Base-by-base conservation (phyloP, 1,140 invertebrate species). In the Paralvinella palmiformis region DNA sequence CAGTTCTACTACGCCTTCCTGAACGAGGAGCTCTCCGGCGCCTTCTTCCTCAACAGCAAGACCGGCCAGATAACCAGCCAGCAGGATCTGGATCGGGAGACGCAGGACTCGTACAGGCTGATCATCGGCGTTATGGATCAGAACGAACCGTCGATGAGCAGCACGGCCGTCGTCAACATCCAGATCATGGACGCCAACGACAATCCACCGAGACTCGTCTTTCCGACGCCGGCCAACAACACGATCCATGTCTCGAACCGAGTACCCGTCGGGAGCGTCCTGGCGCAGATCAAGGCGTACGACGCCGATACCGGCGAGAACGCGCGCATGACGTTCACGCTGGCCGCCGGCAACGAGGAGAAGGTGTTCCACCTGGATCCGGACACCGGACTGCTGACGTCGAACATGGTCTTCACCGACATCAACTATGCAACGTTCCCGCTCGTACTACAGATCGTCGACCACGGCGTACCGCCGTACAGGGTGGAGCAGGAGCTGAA, bases 41-140 rank as follows among this genome's bases (percentile, higher is more conserved):
- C 55, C 20, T 94, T 96, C 79, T 85, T 84, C 22, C 91, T 97
- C 32, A 89, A 91, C 72, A 80, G 90, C 0, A 87, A 89, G 72
- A 91, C 88, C 0, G 94, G 94, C 1, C 84, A 89, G 1, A 90
- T 96, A 50, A 57, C 4, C 4, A 57, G 4, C 4, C 86, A 22
- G 33, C 81, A 85, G n/a, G 72, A 82, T 13, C 78, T 95, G 27
- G 93, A 96, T 73, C 82, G 92, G 62, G 93, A 96, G 82, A 87
- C 85, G 2, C 77, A 88, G 7, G 77, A 88, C 0, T 77, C 80
- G 37, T 94, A 92, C 72, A 87, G 87, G 66, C 69, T 95, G n/a
- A 87, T 87, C 22, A 83, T 95, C 31, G 91, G 88, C 2, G 92
- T 90, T 0, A 91, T 92, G 58, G 92, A 95, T 75, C 91, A 88